Conservation (phyloP, 2,113 vertebrate species). For the Falco punctatus region DNA sequence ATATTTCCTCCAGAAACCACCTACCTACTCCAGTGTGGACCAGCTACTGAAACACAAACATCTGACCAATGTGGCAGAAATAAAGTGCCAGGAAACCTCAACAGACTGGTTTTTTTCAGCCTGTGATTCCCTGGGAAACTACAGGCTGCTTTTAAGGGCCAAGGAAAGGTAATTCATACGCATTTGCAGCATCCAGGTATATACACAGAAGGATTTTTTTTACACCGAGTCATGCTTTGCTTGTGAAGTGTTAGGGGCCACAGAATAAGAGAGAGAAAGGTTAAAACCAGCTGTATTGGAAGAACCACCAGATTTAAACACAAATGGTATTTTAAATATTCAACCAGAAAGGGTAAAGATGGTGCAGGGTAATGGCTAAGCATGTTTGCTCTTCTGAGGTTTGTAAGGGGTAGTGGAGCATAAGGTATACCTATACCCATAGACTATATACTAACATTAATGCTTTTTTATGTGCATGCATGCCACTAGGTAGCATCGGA, state of each 20-base stretch:
- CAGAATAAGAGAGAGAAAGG: neutral
- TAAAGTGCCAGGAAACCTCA: neutral
- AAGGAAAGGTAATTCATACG: neutral
- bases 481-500: neutral
- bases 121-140: neutral
- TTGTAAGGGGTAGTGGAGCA: neutral
- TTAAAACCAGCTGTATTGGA: neutral
- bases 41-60: neutral
- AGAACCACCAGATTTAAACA: neutral
- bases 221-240: neutral
- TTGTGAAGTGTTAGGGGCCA: neutral
- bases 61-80: neutral
- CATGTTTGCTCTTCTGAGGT: neutral
- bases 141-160: neutral
- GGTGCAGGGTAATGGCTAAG: neutral
- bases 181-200: neutral
- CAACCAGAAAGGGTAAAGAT: neutral
- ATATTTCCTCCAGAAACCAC: neutral
- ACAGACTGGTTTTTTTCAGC: neutral
- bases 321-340: neutral
- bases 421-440: neutral
- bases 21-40: neutral
- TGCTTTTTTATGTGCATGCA: neutral
- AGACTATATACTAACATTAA: neutral
- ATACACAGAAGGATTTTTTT: neutral